Percentiles rank a stretch among this genome's conserved stretches.
These are phyloP conservation scores for Capromys pilorides DNA, from an alignment of 2,797 vertebrate genomes.

Conservation along the genomic window DNA sequence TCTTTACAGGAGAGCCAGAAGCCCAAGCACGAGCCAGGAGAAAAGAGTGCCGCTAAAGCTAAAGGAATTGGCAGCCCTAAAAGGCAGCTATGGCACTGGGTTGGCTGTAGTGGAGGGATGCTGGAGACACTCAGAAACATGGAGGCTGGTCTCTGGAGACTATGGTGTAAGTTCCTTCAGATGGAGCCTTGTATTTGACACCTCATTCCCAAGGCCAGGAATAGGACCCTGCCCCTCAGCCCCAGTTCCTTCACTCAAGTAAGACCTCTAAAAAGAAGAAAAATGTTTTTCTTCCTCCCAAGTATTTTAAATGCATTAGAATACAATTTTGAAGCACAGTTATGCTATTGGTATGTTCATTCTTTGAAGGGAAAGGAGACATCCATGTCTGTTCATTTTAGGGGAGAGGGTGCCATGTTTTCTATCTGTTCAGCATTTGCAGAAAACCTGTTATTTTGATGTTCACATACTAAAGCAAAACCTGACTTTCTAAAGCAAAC, in stretches of 20 bases:
- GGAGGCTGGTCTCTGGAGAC: neutral
- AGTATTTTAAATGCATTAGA: constrained; percentile 15
- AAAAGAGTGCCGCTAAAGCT: neutral
- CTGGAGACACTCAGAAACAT: neutral
- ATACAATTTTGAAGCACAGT: constrained; percentile 14
- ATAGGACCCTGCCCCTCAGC: neutral
- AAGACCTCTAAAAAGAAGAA: neutral
- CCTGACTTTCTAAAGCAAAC: neutral
- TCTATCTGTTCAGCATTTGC: neutral
- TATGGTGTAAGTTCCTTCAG: neutral
- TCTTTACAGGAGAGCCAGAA: neutral
- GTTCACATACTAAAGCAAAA: neutral
- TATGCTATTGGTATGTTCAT: neutral
- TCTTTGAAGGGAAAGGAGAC: neutral
- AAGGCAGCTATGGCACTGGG: neutral
- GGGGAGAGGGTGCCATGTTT: neutral
- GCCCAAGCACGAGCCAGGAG: neutral
- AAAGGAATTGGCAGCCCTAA: neutral
- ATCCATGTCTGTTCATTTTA: neutral
- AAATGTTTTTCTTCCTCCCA: neutral
- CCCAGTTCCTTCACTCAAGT: neutral
- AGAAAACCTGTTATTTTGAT: neutral
- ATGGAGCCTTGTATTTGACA: neutral
- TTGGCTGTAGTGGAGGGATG: neutral
- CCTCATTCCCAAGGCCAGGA: neutral